Evolutionary conservation across 2,113 vertebrate species (phyloP).

Genomic region (Cygnus buccinator): DNA sequence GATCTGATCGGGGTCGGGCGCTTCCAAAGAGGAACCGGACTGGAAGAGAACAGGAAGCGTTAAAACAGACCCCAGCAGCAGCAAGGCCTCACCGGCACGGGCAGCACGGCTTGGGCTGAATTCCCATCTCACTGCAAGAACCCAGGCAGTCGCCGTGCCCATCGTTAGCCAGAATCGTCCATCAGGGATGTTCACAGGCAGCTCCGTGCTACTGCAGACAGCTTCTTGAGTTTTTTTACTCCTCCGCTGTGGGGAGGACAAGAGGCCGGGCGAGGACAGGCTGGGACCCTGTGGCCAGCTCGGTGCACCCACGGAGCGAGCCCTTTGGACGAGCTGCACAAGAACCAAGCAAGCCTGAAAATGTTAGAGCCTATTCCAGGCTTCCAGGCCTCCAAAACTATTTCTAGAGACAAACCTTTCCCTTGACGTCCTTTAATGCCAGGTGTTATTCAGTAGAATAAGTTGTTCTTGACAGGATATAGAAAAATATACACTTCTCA

Average conservation of each 20-base stretch:
- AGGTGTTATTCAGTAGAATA: neutral
- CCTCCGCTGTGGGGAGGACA: too few relatives aligned
- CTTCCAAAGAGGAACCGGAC: neutral
- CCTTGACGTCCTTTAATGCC: neutral
- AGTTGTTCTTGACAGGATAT: neutral
- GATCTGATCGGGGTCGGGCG: neutral
- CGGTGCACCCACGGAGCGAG: too few relatives aligned
- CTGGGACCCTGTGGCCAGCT: too few relatives aligned
- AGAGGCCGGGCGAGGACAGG: too few relatives aligned
- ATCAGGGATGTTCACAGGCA: neutral
- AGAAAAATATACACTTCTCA: neutral
- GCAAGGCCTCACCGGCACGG: neutral
- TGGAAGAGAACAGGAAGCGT: neutral
- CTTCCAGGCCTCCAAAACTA: neutral
- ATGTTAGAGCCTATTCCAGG: neutral
- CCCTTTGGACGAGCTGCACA: too few relatives aligned
- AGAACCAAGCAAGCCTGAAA: neutral
- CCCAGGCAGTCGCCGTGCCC: rapidly evolving
- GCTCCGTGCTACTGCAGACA: too few relatives aligned
- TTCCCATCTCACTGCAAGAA: neutral
- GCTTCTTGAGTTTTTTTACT: too few relatives aligned
- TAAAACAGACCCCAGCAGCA: neutral
- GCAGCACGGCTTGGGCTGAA: neutral
- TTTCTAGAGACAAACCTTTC: neutral
- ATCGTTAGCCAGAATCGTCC: rapidly evolving